A percentile compares a stretch with the other conserved stretches of the same genome.
phyloP scores from a whole-genome alignment of 2,113 vertebrate species.

The Hydropotes inermis region DNA sequence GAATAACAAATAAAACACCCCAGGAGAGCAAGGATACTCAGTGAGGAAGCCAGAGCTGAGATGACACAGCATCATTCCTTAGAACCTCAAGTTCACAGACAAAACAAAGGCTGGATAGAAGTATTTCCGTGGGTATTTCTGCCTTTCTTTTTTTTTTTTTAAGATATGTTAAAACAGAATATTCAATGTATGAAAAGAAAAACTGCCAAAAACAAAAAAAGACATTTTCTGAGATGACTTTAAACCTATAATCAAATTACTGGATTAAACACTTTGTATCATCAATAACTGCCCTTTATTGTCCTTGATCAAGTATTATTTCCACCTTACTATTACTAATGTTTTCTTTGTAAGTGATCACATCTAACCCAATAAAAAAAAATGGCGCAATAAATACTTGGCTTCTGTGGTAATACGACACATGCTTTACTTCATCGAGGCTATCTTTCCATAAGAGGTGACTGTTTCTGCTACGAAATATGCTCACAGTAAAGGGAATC shows the following conservation, averaged over 20 bases:
- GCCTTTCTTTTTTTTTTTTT: too few species aligned
- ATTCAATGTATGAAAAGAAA: not conserved
- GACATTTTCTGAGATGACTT: not conserved
- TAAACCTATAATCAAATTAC: not conserved
- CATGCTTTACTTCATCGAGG: not conserved
- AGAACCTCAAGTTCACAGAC: not conserved
- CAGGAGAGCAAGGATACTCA: not conserved
- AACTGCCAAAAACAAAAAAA: not conserved
- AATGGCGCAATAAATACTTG: not conserved
- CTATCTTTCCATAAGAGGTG: not conserved
- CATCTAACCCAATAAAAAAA: not conserved
- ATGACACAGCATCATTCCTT: not conserved
- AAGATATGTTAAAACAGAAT: rapidly evolving
- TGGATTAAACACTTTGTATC: not conserved
- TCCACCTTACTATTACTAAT: not conserved
- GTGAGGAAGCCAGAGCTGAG: not conserved
- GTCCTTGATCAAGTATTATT: not conserved
- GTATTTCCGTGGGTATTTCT: rapidly evolving
- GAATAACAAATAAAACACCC: not conserved
- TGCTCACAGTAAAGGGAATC: too few species aligned
- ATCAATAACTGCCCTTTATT: not conserved
- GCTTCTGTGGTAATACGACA: not conserved
- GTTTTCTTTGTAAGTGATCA: not conserved
- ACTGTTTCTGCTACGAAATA: not conserved
- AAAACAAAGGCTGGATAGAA: rapidly evolving